phyloP scores from a whole-genome alignment of 2,888 invertebrate genomes.

The Andrena praecox region DNA sequence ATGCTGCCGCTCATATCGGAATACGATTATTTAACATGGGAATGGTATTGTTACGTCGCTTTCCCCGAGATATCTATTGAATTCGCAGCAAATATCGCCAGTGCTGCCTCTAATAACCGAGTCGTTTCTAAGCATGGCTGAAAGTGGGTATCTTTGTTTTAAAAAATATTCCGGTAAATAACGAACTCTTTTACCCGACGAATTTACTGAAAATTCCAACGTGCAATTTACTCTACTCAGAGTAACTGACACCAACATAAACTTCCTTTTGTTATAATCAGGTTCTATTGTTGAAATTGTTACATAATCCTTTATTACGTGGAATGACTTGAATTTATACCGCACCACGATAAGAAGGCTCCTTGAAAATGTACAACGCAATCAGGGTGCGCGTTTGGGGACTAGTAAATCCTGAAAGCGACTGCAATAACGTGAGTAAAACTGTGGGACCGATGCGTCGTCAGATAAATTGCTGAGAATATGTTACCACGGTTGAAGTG shows the following conservation, averaged over 20 bases:
- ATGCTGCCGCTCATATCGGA: slow-evolving; percentile 33
- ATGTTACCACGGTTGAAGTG: not conserved
- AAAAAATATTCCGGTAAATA: not conserved
- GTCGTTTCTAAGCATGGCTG: slow-evolving; percentile 4
- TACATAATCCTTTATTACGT: too few relatives aligned
- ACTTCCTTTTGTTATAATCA: too few relatives aligned
- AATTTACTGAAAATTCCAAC: not conserved
- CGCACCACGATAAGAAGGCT: not conserved
- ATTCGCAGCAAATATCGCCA: slow-evolving; percentile 23
- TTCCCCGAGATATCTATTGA: slow-evolving; percentile 4
- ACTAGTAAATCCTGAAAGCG: not conserved
- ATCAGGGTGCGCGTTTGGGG: not conserved
- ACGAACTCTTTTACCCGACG: not conserved
- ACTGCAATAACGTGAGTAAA: slow-evolving; percentile 1
- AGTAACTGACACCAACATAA: too few relatives aligned
- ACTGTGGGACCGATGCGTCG: not conserved
- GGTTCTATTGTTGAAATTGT: too few relatives aligned
- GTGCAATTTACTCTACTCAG: too few relatives aligned
- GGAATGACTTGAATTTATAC: too few relatives aligned
- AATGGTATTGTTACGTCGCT: slow-evolving; percentile 46
- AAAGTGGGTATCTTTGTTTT: not conserved
- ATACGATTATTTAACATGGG: slow-evolving; percentile 52
- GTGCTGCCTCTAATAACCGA: slow-evolving; percentile 1
- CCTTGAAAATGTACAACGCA: not conserved
- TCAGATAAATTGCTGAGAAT: slow-evolving; percentile 34